These are phyloP conservation scores for Phrynocephalus guinanensis DNA, from an alignment of 2,797 vertebrate species.

Conservation along the genomic window DNA sequence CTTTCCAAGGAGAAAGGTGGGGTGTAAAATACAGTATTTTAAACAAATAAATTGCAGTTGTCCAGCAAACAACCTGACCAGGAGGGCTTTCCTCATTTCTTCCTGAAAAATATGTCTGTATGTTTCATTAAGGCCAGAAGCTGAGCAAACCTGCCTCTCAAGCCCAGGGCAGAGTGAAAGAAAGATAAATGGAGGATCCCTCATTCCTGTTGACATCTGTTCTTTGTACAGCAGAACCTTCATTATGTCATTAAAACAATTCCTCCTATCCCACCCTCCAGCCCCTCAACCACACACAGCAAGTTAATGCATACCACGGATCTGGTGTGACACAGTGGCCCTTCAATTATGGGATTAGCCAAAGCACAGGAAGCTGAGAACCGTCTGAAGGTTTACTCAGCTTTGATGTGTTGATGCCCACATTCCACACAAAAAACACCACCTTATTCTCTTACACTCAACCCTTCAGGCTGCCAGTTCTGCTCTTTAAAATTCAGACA, in stretches of 20 bases:
- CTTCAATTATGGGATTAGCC: slow-evolving; percentile 57
- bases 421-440: slow-evolving; percentile 36
- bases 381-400: slow-evolving; percentile 67
- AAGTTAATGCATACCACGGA: slow-evolving; percentile 60
- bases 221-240: slow-evolving; percentile 58
- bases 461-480: accelerated
- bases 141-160: slow-evolving; percentile 35
- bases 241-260: slow-evolving; percentile 37
- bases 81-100: not conserved
- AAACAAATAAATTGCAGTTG: not conserved
- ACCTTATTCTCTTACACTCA: slow-evolving; percentile 35
- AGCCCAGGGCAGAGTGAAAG: slow-evolving; percentile 60
- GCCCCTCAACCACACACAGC: slow-evolving; percentile 36
- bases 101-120: not conserved
- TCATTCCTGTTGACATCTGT: slow-evolving; percentile 55
- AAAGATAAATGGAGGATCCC: slow-evolving; percentile 47
- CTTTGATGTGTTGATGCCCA: slow-evolving; percentile 63
- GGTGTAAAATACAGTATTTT: too few relatives aligned
- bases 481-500: slow-evolving; percentile 18
- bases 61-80: not conserved
- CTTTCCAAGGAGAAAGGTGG: too few relatives aligned
- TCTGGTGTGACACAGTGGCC: slow-evolving; percentile 46
- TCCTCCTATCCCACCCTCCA: slow-evolving; percentile 52
- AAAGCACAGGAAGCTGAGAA: slow-evolving; percentile 70
- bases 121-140: slow-evolving; percentile 24